Evolutionary conservation across 1,140 invertebrate species (phyloP), one percentile per base, ranked within the genome.

Genomic region (Diachasma alloeum): DNA sequence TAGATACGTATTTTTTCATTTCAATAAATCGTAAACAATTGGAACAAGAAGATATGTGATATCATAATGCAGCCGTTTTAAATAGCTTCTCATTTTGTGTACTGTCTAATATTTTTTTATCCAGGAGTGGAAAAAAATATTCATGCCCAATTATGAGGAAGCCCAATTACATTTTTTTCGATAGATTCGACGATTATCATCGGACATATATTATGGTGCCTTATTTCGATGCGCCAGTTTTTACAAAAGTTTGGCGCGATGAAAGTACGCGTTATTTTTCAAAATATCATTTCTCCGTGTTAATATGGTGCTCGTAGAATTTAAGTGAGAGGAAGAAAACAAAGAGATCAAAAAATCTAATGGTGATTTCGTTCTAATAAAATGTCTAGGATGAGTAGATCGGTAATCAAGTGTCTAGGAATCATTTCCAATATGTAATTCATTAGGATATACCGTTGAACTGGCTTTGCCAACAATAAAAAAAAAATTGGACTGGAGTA

Each of bases 191-290:
- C 78, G 77, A 82, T 72, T 78, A 83, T 82, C 81, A 83, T 87
- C 83, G 83, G 82, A 81, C 63, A 66, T 46, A 63, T 19, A 78
- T 83, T 84, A 81, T 84, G 86, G 87, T 88, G 87, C 87, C 86
- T 88, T 88, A 88, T 87, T 87, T 88, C 82, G 77, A 83, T 80
- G 81, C 81, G 83, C 81, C 81, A 74, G 36, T 63, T 56, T 63
- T 11, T 63, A 56, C n/a, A 37, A 56, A 19, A 75, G 39, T 71
- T n/a, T 71, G 85, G 81, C 85, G 83, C 81, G 78, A 83, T 82
- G 87, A 86, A 88, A 87, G 85, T 87, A 87, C 79, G 76, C 73
- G 69, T 82, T 84, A 80, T 71, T 80, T 82, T 85, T 72, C 75
- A 56, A 80, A 76, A 71, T 26, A 3, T 63, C 11, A 63, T 63